Percentiles rank a stretch among this genome's conserved stretches.
Conservation (phyloP, 2,888 invertebrate species). For the Bombyx huttoni region DNA sequence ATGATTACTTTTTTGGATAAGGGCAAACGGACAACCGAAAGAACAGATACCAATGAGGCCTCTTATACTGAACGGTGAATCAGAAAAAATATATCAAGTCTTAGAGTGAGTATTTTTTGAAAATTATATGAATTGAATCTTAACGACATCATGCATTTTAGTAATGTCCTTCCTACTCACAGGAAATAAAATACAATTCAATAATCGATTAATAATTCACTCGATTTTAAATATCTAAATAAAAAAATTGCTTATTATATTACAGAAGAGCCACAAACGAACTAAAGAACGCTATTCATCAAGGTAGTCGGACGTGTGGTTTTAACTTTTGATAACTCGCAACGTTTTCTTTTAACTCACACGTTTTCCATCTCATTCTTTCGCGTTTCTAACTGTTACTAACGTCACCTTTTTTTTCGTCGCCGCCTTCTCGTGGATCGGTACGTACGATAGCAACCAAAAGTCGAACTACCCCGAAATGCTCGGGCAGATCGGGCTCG, state of each 20-base stretch:
- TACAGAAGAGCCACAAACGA: constrained; percentile 70
- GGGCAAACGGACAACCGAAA: constrained; percentile 63
- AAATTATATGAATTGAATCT: neutral
- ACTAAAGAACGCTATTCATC: constrained; percentile 65
- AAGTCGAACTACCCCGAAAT: constrained; percentile 69
- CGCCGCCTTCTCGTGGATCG: constrained; percentile 35
- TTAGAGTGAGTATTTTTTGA: constrained; percentile 75
- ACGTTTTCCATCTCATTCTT: constrained; percentile 7
- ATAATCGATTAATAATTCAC: neutral
- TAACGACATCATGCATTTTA: neutral
- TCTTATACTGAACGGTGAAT: constrained; percentile 77
- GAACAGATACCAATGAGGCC: constrained; percentile 87
- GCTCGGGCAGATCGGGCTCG: constrained; percentile 67
- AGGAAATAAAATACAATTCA: neutral
- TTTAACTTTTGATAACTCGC: constrained; percentile 10
- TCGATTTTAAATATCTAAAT: neutral
- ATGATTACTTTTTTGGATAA: constrained; percentile 14
- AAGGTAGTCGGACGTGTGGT: constrained; percentile 63
- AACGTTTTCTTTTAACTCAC: constrained; percentile 12
- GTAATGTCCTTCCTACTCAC: neutral
- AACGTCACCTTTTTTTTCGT: constrained; percentile 19
- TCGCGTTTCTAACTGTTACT: constrained; percentile 12
- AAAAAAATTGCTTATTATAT: constrained; percentile 39
- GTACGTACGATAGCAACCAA: constrained; percentile 43
- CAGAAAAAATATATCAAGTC: constrained; percentile 78